Base-by-base conservation (phyloP, 2,797 vertebrate genomes). In the Acipenser oxyrinchus region DNA sequence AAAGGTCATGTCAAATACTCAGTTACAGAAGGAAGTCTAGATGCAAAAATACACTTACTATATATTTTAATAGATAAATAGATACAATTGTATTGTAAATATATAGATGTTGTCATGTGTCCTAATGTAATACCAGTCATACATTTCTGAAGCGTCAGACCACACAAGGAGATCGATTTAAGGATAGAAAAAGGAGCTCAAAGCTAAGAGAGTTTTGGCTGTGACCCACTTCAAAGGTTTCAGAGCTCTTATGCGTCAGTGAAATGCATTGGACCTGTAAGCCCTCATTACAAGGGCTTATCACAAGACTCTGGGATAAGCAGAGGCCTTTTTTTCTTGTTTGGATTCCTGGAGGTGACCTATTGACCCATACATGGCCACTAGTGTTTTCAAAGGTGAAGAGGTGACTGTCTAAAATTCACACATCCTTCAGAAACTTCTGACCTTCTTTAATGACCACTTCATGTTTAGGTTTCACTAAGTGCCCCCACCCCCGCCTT, bases 381-480 rank as follows among this genome's bases (percentile, higher is more conserved):
- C 52, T 74, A 76, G 74, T 72, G 67, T 70, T 70, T 70, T 66
- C 4, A 58, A 59, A 15, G 51, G 63, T 78, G 73, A 84, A 80
- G 70, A 61, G 62, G 73, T 64, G 72, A 72, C 68, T 80, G 78
- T 76, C 80, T 77, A 76, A 80, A 74, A 49, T 50, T 76, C 68
- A 70, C 70, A 55, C 71, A 65, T 77, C 65, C 67, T 77, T 72
- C 67, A 73, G 81, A 74, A 74, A 71, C 73, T 68, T 67, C 66
- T 67, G 73, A 84, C 77, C 84, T 74, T 70, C 18, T 66, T 74
- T 70, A 67, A 72, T 63, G 65, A 67, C 60, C 65, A 68, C 64
- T 59, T 62, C 59, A 64, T 48, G 69, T 53, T 49, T 8, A 48
- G 71, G 60, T 66, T 69, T 70, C 74, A 71, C 61, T 66, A 60